Evolutionary conservation across 1,140 invertebrate species (phyloP), one percentile per base, ranked within the genome.

Genomic region (Temnothorax curvispinosus): DNA sequence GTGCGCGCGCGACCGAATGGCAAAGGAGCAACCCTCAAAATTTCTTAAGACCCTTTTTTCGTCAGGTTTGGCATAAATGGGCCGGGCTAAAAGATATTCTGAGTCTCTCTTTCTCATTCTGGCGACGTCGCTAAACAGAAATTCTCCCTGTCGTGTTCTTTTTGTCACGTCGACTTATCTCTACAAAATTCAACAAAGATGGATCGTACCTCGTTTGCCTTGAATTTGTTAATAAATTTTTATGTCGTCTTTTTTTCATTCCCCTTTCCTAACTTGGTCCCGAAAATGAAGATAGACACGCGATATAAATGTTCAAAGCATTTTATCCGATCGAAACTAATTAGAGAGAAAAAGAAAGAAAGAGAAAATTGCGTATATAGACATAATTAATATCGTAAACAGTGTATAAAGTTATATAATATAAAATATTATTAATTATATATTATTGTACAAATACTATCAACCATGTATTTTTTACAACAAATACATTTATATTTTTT

Each of bases 221-320:
- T 32, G 50, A 41, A 44, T 82, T 82, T 54, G n/a, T 71, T 72
- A 74, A 74, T 74, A n/a, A 71, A 35, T 85, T 80, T 38, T 62
- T 58, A 21, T 44, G 44, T 47, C 18, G 3, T 8, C 7, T 6
- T 9, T 15, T 76, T 60, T 38, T 18, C 32, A n/a, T 21, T 65
- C 21, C 15, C 18, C 27, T 13, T 18, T 0, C 1, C 18, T 44
- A 27, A 78, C 2, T 6, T 62, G 9, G 62, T 32, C 6, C 18
- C 38, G 32, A 18, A 3, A 32, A 18, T 41, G 11, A 21, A 21
- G 6, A 18, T 1, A 56, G 4, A 71, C 44, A 50, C 8, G 2
- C 32, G 11, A 58, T 18, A n/a, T 21, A 6, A 81, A 58, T n/a
- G 15, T 60, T 58, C 18, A 27, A 27, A 67, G 65, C 3, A 72